Conservation (phyloP, 2,113 vertebrate genomes). For the Lichenostomus cassidix region DNA sequence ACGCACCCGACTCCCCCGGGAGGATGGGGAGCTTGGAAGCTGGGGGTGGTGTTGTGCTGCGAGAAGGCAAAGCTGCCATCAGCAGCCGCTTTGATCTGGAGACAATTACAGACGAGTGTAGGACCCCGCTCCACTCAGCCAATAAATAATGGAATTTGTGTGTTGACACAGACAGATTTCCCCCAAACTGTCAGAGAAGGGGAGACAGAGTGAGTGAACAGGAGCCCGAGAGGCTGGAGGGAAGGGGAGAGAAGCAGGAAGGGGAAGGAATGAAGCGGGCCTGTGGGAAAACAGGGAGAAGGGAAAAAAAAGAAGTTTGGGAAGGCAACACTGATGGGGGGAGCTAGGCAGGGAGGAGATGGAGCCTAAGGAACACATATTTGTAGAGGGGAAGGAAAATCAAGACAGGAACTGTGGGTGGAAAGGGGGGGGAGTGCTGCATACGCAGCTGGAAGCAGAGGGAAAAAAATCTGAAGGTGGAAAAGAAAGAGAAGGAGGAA, state of each 20-base stretch:
- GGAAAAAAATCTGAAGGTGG: conserved; percentile 40
- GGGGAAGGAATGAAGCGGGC: neutral
- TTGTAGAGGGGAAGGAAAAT: conserved; percentile 37
- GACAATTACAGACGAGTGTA: conserved; percentile 61
- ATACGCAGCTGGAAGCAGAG: neutral
- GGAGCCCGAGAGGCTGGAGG: neutral
- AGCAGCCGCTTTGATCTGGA: conserved; percentile 60
- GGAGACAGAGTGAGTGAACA: neutral
- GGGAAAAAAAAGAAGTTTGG: neutral
- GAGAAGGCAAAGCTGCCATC: conserved; percentile 59
- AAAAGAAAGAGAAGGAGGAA: conserved; percentile 62
- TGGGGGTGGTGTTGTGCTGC: conserved; percentile 42
- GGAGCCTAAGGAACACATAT: conserved; percentile 6
- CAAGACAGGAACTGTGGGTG: conserved; percentile 49
- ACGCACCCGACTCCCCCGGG: conserved; percentile 12
- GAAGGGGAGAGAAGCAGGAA: conserved; percentile 5
- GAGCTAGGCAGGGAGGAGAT: conserved; percentile 28
- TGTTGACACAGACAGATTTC: conserved; percentile 63
- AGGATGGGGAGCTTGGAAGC: neutral
- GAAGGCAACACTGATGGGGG: neutral
- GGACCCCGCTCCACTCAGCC: conserved; percentile 52
- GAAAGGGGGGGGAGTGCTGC: neutral
- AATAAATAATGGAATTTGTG: conserved; percentile 60
- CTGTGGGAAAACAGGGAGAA: neutral
- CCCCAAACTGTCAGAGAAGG: conserved; percentile 66